A percentile compares a stretch with the other conserved stretches of the same genome.
phyloP scores from a whole-genome alignment of 2,888 invertebrate species.

The Drosophila rubida region DNA sequence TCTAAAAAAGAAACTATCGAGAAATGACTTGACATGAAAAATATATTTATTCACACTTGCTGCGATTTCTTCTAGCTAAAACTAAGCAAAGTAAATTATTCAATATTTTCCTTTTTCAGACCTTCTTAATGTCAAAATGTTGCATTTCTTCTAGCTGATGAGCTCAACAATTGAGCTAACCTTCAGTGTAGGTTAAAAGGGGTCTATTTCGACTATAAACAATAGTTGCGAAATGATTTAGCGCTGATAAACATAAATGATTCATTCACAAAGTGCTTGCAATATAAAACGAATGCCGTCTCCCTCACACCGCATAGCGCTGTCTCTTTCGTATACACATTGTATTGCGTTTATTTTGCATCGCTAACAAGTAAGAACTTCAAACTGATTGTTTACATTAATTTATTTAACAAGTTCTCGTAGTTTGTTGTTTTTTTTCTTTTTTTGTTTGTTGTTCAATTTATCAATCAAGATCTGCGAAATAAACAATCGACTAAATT shows the following conservation, averaged over 20 bases:
- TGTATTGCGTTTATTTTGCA: not conserved
- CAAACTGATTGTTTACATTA: conserved; percentile 3
- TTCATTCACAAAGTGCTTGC: not conserved
- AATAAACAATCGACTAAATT: conserved; percentile 14
- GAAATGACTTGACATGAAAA: too few relatives aligned
- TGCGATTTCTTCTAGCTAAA: too few relatives aligned
- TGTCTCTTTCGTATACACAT: not conserved
- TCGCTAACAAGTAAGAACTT: not conserved
- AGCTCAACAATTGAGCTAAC: too few relatives aligned
- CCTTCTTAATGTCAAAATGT: too few relatives aligned
- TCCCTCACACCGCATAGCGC: not conserved
- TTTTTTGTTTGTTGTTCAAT: conserved; percentile 2
- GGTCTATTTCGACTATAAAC: not conserved
- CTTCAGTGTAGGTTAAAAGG: too few relatives aligned
- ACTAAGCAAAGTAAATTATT: too few relatives aligned
- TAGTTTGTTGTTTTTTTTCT: conserved; percentile 1
- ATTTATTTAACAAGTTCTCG: conserved; percentile 23
- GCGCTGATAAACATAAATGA: not conserved
- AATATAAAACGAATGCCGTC: not conserved
- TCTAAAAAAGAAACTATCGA: too few relatives aligned
- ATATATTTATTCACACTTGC: too few relatives aligned
- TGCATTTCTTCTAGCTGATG: too few relatives aligned
- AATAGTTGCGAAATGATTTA: not conserved
- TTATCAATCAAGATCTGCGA: conserved; percentile 5
- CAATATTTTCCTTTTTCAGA: too few relatives aligned